Percentiles rank a stretch among this genome's conserved stretches.
Evolutionary conservation across 2,888 invertebrate species (phyloP).

Genomic region (Meganola albula): DNA sequence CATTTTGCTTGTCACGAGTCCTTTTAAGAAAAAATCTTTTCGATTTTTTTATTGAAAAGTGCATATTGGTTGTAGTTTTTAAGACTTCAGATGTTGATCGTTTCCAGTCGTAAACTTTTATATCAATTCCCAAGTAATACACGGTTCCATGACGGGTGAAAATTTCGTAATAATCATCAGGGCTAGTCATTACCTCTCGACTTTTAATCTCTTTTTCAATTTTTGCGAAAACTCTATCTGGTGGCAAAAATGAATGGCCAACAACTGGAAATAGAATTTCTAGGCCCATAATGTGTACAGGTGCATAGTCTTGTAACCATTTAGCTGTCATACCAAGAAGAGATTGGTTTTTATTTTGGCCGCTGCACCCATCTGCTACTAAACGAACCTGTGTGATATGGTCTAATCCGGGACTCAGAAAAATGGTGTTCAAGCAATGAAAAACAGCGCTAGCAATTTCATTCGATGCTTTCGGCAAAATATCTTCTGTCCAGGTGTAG

Average conservation of each 20-base stretch:
- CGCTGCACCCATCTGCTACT: slow-evolving; percentile 8
- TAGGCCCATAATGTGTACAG: slow-evolving; percentile 7
- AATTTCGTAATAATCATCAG: slow-evolving; percentile 10
- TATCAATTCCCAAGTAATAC: slow-evolving; percentile 9
- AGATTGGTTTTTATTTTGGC: slow-evolving; percentile 10
- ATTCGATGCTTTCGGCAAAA: slow-evolving; percentile 13
- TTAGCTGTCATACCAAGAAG: slow-evolving; percentile 7
- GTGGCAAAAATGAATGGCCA: slow-evolving; percentile 13
- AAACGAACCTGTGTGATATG: slow-evolving; percentile 9
- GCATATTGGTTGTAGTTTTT: slow-evolving; percentile 13
- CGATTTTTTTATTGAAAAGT: slow-evolving; percentile 12
- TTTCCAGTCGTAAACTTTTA: slow-evolving; percentile 12
- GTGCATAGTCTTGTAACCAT: slow-evolving; percentile 2
- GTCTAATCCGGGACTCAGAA: slow-evolving; percentile 5
- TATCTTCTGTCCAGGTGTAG: slow-evolving; percentile 17
- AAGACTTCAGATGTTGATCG: slow-evolving; percentile 8
- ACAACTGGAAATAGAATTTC: slow-evolving; percentile 10
- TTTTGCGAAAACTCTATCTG: slow-evolving; percentile 18
- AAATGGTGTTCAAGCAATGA: slow-evolving; percentile 9
- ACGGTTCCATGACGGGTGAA: slow-evolving; percentile 11
- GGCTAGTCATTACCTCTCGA: slow-evolving; percentile 9
- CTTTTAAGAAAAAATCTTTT: slow-evolving; percentile 13
- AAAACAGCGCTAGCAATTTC: slow-evolving; percentile 12
- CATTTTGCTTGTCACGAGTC: slow-evolving; percentile 10
- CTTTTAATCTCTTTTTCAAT: slow-evolving; percentile 18